Evolutionary conservation across 23 tunicate species (phyloP).

Genomic region (Pegea sp.): DNA sequence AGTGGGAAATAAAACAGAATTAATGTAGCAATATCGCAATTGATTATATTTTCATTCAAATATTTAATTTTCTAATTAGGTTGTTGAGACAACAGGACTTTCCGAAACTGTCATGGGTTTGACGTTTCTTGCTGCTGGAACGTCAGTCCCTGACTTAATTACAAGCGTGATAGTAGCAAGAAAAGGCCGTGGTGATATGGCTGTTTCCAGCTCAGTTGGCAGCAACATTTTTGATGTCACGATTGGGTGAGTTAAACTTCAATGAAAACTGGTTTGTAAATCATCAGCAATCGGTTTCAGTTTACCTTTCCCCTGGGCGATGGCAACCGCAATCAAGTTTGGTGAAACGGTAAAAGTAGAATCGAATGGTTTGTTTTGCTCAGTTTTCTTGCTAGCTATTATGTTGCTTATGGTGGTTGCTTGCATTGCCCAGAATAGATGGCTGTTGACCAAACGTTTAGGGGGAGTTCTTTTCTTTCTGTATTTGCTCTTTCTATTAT

Average conservation of each 20-base stretch:
- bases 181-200: constrained; percentile 88
- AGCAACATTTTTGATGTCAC: constrained; percentile 91
- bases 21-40: background rate
- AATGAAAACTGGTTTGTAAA: background rate
- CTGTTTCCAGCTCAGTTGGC: constrained; percentile 72
- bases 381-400: constrained; percentile 30
- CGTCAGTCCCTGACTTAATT: constrained; percentile 77
- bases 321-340: constrained; percentile 5
- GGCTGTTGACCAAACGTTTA: constrained; percentile 50
- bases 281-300: constrained; percentile 4
- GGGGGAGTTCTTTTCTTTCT: constrained; percentile 41
- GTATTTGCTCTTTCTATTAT: constrained; percentile 52
- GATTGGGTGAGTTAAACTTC: constrained; percentile 33
- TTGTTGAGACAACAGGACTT: constrained; percentile 46
- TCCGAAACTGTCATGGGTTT: constrained; percentile 58
- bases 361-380: constrained; percentile 56
- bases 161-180: constrained; percentile 84
- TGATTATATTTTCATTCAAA: background rate
- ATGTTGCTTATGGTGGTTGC: constrained; percentile 66
- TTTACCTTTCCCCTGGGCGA: constrained; percentile 72
- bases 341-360: constrained; percentile 37
- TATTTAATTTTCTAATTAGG: constrained; percentile 5
- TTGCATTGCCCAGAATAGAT: constrained; percentile 31
- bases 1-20: too few relatives aligned
- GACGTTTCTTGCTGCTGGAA: constrained; percentile 81